Percentiles rank a stretch among this genome's conserved stretches.
Evolutionary conservation across 2,113 vertebrate genomes (phyloP).

Genomic region (Xenopus laevis): DNA sequence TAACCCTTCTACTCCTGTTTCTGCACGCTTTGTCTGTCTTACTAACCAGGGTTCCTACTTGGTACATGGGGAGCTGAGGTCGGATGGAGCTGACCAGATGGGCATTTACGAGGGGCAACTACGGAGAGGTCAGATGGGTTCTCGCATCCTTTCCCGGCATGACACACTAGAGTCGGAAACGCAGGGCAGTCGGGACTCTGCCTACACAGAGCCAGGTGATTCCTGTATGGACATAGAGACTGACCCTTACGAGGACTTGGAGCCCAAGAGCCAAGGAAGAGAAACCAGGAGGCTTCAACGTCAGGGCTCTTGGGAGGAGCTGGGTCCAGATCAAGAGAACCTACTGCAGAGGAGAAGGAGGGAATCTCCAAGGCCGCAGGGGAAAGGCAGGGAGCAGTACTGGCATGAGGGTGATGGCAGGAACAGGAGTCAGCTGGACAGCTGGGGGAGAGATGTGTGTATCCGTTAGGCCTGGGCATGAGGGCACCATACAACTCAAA

Average conservation of each 20-base stretch:
- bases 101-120: constrained; percentile 75
- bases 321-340: constrained; percentile 80
- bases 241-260: constrained; percentile 85
- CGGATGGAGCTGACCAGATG: constrained; percentile 69
- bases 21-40: constrained; percentile 64
- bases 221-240: constrained; percentile 92
- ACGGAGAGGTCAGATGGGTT: constrained; percentile 64
- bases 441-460: constrained; percentile 87
- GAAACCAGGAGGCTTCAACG: constrained; percentile 66
- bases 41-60: constrained; percentile 83
- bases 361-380: constrained; percentile 69
- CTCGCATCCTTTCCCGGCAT: constrained; percentile 79
- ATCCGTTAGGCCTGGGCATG: constrained; percentile 64
- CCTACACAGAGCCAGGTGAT: constrained; percentile 86
- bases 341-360: constrained; percentile 70
- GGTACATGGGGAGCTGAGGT: constrained; percentile 79
- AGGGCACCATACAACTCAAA: background rate
- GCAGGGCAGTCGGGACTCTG: constrained; percentile 85
- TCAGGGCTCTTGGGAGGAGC: constrained; percentile 81
- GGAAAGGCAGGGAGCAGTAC: constrained; percentile 80
- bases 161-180: constrained; percentile 91
- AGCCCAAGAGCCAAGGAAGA: constrained; percentile 58
- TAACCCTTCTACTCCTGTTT: constrained; percentile 48
- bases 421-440: constrained; percentile 74
- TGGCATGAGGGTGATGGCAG: constrained; percentile 69